Conservation (phyloP, 2,113 vertebrate species). For the Pantherophis guttatus region DNA sequence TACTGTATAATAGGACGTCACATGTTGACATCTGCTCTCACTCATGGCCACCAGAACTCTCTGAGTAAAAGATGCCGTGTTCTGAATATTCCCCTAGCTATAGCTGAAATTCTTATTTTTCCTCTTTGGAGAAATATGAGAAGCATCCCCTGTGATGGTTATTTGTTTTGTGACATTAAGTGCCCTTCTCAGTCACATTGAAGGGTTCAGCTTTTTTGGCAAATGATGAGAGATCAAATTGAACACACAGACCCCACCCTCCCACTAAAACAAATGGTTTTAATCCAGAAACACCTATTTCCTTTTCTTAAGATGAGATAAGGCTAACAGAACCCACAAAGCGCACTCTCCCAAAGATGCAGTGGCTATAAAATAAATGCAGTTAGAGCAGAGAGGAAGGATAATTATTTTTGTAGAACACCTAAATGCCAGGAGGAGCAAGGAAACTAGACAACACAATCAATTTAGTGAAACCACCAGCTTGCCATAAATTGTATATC, state of each 20-base stretch:
- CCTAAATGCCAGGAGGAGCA: not conserved
- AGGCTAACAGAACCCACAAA: slow-evolving; percentile 3
- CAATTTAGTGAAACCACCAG: slow-evolving; percentile 23
- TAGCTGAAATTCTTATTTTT: not conserved
- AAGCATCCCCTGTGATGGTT: not conserved
- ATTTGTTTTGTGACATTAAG: not conserved
- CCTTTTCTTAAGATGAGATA: not conserved
- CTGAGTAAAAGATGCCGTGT: not conserved
- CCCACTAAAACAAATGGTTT: slow-evolving; percentile 12
- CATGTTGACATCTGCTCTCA: not conserved
- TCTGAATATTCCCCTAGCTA: not conserved
- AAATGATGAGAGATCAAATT: slow-evolving; percentile 12
- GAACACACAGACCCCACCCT: not conserved
- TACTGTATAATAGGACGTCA: not conserved
- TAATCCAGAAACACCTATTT: not conserved
- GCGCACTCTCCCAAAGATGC: not conserved
- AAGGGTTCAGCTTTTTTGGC: not conserved
- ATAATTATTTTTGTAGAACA: slow-evolving; percentile 24
- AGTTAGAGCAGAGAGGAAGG: slow-evolving; percentile 7
- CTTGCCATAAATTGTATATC: slow-evolving; percentile 12
- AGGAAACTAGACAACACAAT: slow-evolving; percentile 18
- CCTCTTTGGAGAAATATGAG: not conserved
- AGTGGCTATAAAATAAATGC: slow-evolving; percentile 17
- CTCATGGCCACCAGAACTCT: not conserved
- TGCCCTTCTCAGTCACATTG: not conserved